Conservation (phyloP, 2,888 invertebrate genomes). For the Kryphioiulus occultus region DNA sequence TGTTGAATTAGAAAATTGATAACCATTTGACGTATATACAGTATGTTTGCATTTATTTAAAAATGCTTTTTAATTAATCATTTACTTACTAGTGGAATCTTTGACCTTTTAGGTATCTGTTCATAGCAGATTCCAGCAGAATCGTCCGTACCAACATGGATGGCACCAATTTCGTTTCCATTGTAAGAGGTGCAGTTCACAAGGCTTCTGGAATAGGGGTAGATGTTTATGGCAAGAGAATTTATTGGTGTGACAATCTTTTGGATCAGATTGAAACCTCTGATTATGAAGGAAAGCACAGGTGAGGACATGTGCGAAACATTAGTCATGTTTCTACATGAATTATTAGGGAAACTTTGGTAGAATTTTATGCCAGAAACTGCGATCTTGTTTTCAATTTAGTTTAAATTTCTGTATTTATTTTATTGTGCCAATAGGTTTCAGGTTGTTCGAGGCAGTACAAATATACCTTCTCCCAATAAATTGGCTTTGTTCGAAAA, state of each 20-base stretch:
- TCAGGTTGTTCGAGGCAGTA: constrained; percentile 64
- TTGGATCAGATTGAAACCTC: constrained; percentile 96
- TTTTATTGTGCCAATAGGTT: constrained; percentile 61
- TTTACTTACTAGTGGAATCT: background rate
- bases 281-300: constrained; percentile 86
- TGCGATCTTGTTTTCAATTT: no score
- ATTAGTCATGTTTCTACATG: no score
- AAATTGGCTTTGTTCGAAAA: constrained; percentile 85
- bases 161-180: constrained; percentile 81
- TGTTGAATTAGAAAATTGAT: no score
- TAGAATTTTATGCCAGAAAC: no score
- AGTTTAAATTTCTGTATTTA: background rate
- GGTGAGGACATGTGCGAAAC: constrained; percentile 64
- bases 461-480: constrained; percentile 82
- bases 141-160: constrained; percentile 90
- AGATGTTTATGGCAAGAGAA: constrained; percentile 85
- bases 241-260: constrained; percentile 96
- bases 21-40: background rate
- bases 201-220: constrained; percentile 91
- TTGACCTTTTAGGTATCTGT: constrained; percentile 64
- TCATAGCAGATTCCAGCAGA: constrained; percentile 67
- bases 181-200: constrained; percentile 91
- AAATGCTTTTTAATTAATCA: background rate
- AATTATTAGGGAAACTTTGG: no score
- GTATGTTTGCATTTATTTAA: background rate